Conservation (phyloP, 1,140 invertebrate genomes). For the Patella vulgata region DNA sequence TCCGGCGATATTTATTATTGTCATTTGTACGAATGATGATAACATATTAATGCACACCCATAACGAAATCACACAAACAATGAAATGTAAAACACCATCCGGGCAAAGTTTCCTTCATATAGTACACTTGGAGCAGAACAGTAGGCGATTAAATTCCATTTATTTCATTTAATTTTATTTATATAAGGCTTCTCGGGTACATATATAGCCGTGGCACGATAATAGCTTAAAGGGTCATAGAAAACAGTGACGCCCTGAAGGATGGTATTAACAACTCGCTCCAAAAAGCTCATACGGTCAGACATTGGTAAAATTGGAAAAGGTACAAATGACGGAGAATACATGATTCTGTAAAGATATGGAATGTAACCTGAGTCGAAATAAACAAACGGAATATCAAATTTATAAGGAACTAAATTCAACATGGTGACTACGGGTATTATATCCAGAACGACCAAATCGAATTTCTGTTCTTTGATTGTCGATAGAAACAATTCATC, state of each 20-base stretch:
- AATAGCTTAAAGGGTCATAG: background rate
- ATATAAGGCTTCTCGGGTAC: conserved; percentile 22
- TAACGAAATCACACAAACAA: too few relatives aligned
- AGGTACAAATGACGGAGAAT: conserved; percentile 5
- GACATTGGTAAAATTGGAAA: background rate
- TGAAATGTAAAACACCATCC: too few relatives aligned
- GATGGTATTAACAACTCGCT: background rate
- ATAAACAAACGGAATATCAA: conserved; percentile 24
- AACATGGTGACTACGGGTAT: conserved; percentile 3
- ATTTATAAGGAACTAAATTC: conserved; percentile 22
- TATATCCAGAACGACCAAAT: conserved; percentile 18
- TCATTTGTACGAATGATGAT: too few relatives aligned
- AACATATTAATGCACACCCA: too few relatives aligned
- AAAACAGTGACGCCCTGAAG: background rate
- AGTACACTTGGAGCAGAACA: too few relatives aligned
- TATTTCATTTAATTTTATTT: too few relatives aligned
- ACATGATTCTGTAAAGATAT: background rate
- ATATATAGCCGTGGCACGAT: background rate
- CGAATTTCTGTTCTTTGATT: conserved; percentile 7
- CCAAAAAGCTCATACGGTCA: background rate
- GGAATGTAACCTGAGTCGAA: conserved; percentile 1
- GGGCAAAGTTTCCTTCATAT: conserved; percentile 13
- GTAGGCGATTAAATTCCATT: too few relatives aligned
- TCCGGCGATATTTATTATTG: too few relatives aligned
- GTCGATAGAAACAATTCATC: conserved; percentile 4